A percentile compares a stretch with the other conserved stretches of the same genome.
phyloP scores from a whole-genome alignment of 2,888 invertebrate genomes.

The Glyphotaelius pellucidus region DNA sequence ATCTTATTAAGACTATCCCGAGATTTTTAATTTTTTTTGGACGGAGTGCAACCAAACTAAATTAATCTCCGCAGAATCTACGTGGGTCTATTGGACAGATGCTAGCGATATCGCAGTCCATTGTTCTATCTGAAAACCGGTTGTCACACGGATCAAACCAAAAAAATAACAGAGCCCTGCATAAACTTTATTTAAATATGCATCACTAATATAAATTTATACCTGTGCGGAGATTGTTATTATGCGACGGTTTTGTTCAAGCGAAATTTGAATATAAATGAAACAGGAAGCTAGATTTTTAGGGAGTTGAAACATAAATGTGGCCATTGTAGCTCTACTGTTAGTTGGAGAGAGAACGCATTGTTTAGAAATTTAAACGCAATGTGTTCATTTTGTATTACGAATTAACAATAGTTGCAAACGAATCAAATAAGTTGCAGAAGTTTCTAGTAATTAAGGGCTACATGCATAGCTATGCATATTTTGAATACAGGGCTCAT shows the following conservation, averaged over 20 bases:
- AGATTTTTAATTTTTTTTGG: neutral
- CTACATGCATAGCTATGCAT: neutral
- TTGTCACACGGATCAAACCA: constrained; percentile 49
- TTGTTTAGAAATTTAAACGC: constrained; percentile 22
- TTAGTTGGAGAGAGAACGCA: constrained; percentile 35
- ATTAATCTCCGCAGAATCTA: neutral
- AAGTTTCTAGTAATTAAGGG: neutral
- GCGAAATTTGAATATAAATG: constrained; percentile 64
- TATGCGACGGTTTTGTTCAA: constrained; percentile 59
- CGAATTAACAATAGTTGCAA: constrained; percentile 16
- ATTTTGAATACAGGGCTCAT: neutral
- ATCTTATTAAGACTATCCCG: no score
- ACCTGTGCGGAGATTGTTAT: constrained; percentile 60
- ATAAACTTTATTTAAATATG: constrained; percentile 61
- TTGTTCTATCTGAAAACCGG: constrained; percentile 62
- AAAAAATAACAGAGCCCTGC: constrained; percentile 39
- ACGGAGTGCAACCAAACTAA: neutral
- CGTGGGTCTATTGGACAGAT: constrained; percentile 50
- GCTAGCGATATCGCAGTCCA: constrained; percentile 38
- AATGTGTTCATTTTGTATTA: constrained; percentile 3
- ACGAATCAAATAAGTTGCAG: neutral
- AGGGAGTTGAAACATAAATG: constrained; percentile 31
- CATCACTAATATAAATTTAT: constrained; percentile 63
- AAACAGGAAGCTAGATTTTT: constrained; percentile 57
- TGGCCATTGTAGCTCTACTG: neutral